Conservation (phyloP, 2,113 vertebrate species). For the Protobothrops flavoviridis region DNA sequence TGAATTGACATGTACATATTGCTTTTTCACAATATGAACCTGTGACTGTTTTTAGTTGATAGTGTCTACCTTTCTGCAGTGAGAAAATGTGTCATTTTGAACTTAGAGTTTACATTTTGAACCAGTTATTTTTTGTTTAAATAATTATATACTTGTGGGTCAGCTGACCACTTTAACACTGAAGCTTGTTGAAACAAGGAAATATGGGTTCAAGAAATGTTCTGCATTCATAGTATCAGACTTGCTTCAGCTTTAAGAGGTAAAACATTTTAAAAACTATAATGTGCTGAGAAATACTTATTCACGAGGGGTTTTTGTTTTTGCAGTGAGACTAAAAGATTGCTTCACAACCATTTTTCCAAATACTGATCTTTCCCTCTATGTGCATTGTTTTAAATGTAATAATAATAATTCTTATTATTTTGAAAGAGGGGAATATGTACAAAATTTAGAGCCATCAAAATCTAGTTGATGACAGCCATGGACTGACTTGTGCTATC, state of each 20-base stretch:
- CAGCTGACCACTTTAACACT: neutral
- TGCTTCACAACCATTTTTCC: neutral
- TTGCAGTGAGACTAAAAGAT: neutral
- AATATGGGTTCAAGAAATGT: neutral
- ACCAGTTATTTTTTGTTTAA: neutral
- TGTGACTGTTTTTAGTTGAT: neutral
- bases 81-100: neutral
- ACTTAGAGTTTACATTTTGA: neutral
- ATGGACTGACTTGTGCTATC: neutral
- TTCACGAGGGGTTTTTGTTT: neutral
- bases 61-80: neutral
- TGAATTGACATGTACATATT: neutral
- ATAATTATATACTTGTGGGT: neutral
- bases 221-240: neutral
- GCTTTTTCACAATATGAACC: neutral
- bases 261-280: neutral
- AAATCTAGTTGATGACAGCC: neutral
- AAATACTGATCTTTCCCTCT: neutral
- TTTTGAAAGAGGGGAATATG: neutral
- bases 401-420: neutral
- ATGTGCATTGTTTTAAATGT: neutral
- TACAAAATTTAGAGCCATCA: neutral
- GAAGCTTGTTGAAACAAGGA: neutral
- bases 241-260: neutral
- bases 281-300: neutral